A percentile compares a stretch with the other conserved stretches of the same genome.
These are phyloP conservation scores for Willowsia nigromaculata DNA, from an alignment of 2,888 invertebrate genomes.

Conservation along the genomic window DNA sequence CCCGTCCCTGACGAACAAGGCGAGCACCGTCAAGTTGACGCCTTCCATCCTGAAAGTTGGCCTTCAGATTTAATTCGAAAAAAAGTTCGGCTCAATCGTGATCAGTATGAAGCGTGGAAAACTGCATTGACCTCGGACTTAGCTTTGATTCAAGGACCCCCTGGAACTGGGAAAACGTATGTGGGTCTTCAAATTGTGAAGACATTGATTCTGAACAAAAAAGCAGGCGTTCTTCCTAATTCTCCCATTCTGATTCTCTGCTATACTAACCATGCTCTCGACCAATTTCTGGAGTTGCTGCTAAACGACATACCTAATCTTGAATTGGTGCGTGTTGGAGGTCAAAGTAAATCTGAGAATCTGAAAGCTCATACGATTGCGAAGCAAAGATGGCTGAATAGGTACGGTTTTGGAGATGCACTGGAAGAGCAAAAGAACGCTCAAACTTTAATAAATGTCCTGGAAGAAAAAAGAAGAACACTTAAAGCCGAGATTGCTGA, in stretches of 20 bases:
- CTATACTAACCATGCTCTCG: slow-evolving; percentile 92
- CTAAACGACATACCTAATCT: slow-evolving; percentile 78
- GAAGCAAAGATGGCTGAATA: neutral
- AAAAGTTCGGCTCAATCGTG: slow-evolving; percentile 83
- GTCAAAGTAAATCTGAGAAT: neutral
- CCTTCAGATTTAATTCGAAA: slow-evolving; percentile 80
- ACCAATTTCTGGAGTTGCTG: slow-evolving; percentile 90
- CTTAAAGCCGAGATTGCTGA: neutral
- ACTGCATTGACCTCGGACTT: slow-evolving; percentile 87
- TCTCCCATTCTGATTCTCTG: slow-evolving; percentile 88
- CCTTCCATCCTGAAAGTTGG: slow-evolving; percentile 80
- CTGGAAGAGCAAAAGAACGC: neutral
- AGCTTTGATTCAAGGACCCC: slow-evolving; percentile 87
- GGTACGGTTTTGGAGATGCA: no score
- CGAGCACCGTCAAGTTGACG: neutral
- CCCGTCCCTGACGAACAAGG: no score
- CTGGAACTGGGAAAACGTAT: slow-evolving; percentile 82
- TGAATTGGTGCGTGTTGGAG: slow-evolving; percentile 28
- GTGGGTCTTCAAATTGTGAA: slow-evolving; percentile 85
- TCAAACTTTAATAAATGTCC: neutral
- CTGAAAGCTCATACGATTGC: neutral
- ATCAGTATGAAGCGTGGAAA: slow-evolving; percentile 86
- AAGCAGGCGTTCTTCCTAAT: slow-evolving; percentile 79
- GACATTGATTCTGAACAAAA: slow-evolving; percentile 79
- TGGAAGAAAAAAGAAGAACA: no score